Evolutionary conservation across 2,888 invertebrate genomes (phyloP).

Genomic region (Trissonchulus latispiculum): DNA sequence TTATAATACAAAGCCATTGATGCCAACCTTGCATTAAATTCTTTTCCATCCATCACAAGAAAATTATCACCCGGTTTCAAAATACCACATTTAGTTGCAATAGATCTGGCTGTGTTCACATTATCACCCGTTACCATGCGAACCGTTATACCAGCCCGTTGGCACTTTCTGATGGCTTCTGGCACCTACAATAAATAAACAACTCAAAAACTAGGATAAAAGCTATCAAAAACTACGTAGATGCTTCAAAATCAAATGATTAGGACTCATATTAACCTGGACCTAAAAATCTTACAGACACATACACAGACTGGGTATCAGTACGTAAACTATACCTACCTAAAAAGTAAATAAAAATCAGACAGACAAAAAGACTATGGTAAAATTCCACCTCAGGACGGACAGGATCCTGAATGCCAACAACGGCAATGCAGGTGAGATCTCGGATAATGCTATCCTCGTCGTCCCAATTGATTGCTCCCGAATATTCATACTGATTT

Average conservation of each 20-base stretch:
- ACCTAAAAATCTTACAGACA: too few species aligned
- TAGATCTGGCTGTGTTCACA: conserved; percentile 83
- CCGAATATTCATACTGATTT: conserved; percentile 43
- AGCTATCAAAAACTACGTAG: too few species aligned
- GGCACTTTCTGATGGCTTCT: conserved; percentile 88
- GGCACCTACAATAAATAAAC: conserved; percentile 47
- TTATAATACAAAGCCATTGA: too few species aligned
- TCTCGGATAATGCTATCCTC: conserved; percentile 84
- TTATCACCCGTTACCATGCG: conserved; percentile 53
- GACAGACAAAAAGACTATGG: too few species aligned
- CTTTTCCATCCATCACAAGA: conserved; percentile 91
- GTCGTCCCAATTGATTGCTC: conserved; percentile 81
- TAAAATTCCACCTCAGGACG: conserved; percentile 61
- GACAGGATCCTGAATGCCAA: conserved; percentile 98
- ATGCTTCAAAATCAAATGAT: too few species aligned
- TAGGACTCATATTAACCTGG: too few species aligned
- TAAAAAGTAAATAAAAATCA: too few species aligned
- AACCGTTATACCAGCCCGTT: conserved; percentile 85
- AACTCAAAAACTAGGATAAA: too few species aligned
- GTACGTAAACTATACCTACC: too few species aligned
- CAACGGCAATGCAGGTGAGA: conserved; percentile 86
- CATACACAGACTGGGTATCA: too few species aligned
- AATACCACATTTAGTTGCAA: conserved; percentile 94
- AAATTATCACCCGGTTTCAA: conserved; percentile 85
- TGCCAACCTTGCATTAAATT: conserved; percentile 69